phyloP scores from a whole-genome alignment of 2,797 vertebrate species.

The Macrochelys suwanniensis region DNA sequence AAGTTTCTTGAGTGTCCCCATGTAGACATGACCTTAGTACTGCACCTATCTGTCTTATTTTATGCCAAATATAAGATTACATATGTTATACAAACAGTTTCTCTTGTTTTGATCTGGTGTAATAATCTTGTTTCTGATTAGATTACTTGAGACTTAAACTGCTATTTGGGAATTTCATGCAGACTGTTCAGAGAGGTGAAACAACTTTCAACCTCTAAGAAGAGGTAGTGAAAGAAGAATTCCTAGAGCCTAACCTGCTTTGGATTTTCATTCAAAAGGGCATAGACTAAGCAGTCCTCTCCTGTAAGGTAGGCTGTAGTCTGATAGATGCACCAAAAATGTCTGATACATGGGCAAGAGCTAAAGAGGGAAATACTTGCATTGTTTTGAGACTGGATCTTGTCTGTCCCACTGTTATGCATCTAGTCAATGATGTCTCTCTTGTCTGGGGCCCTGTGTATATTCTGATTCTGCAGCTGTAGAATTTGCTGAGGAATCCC shows the following conservation, averaged over 20 bases:
- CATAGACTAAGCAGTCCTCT: neutral
- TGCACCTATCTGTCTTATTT: conserved; percentile 10
- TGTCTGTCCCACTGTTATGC: neutral
- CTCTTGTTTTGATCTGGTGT: conserved; percentile 52
- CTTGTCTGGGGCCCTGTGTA: neutral
- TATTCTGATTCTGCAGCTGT: conserved; percentile 19
- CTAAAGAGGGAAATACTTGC: neutral
- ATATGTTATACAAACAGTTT: conserved; percentile 22
- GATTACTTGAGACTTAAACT: neutral
- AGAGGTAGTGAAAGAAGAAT: conserved; percentile 35
- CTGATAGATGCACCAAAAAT: conserved; percentile 25
- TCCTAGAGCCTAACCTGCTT: conserved; percentile 26
- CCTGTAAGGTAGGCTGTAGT: neutral
- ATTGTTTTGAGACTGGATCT: neutral
- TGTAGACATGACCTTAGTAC: neutral
- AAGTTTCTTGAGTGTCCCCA: neutral
- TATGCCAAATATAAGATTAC: conserved; percentile 7
- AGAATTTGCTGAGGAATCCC: conserved; percentile 30
- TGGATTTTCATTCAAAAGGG: conserved; percentile 35
- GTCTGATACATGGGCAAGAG: neutral
- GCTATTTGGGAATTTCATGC: conserved; percentile 65
- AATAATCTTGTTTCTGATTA: conserved; percentile 64
- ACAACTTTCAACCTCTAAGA: conserved; percentile 58
- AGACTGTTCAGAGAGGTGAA: conserved; percentile 57
- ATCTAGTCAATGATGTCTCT: neutral